A percentile compares a stretch with the other conserved stretches of the same genome.
phyloP scores from a whole-genome alignment of 2,797 vertebrate genomes.

The Pelochelys cantorii region DNA sequence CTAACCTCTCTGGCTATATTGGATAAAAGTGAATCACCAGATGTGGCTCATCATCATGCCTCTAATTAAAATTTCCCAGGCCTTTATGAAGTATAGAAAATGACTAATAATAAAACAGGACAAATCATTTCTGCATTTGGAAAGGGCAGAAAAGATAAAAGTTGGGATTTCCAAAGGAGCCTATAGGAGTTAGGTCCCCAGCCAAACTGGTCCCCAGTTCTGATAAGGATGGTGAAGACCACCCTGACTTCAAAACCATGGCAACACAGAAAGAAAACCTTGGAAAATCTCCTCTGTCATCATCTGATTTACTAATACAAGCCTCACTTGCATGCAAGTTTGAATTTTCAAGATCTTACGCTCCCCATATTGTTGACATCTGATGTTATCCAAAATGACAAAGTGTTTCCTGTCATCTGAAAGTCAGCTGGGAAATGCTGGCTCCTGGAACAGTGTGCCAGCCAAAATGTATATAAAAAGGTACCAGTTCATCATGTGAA shows the following conservation, averaged over 20 bases:
- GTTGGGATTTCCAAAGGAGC: not conserved
- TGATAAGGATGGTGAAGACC: not conserved
- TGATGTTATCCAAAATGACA: constrained; percentile 44
- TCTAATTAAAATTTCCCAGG: not conserved
- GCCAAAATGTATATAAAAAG: not conserved
- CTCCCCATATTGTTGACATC: not conserved
- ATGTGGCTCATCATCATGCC: constrained; percentile 7
- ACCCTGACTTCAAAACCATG: not conserved
- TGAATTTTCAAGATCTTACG: not conserved
- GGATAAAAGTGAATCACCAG: constrained; percentile 71
- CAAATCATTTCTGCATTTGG: constrained; percentile 11
- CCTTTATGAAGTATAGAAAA: not conserved
- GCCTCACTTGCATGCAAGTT: not conserved
- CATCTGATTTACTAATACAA: not conserved
- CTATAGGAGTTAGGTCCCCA: not conserved
- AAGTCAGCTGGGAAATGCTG: constrained; percentile 23
- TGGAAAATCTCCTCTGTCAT: not conserved
- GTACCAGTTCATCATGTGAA: constrained; percentile 56
- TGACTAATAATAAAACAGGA: constrained; percentile 53
- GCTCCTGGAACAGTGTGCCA: not conserved
- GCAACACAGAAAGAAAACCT: not conserved
- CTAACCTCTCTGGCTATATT: not conserved
- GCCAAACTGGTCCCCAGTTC: not conserved
- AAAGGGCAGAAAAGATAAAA: not conserved
- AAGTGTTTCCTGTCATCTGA: constrained; percentile 27